Evolutionary conservation across 2,797 vertebrate species (phyloP).

Genomic region (Heliangelus exortis): DNA sequence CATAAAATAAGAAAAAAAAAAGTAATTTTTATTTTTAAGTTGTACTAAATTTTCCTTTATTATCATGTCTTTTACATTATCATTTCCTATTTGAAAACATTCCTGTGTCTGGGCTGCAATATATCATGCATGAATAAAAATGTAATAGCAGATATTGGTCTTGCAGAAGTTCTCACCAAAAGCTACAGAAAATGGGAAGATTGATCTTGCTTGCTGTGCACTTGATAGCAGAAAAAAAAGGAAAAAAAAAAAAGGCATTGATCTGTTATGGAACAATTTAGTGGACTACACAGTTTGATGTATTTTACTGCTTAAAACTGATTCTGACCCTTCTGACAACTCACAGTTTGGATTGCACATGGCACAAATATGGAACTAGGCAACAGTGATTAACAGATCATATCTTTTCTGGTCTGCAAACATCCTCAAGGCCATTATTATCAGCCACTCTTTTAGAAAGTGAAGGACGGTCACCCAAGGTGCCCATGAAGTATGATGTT

Average conservation of each 20-base stretch:
- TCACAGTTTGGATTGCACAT: background rate
- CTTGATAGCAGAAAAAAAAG: background rate
- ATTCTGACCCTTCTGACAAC: background rate
- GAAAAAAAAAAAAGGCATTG: background rate
- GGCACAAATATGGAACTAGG: background rate
- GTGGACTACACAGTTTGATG: background rate
- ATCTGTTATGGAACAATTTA: slow-evolving; percentile 10
- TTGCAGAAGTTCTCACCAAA: slow-evolving; percentile 9
- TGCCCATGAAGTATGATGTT: background rate
- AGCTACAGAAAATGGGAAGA: background rate
- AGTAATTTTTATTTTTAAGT: background rate
- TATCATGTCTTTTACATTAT: background rate
- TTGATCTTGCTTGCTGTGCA: background rate
- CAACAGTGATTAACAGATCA: background rate
- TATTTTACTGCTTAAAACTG: slow-evolving; percentile 41
- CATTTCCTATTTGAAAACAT: background rate
- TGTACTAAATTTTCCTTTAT: background rate
- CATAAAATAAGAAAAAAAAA: background rate
- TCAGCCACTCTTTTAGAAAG: background rate
- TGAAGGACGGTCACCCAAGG: background rate
- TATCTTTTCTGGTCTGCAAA: background rate
- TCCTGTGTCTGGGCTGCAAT: background rate
- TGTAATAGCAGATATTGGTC: background rate
- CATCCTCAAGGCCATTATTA: background rate
- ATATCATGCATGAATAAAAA: background rate